Base-by-base conservation (phyloP, 92 coral and sea anemone species). In the Paramuricea clavata region DNA sequence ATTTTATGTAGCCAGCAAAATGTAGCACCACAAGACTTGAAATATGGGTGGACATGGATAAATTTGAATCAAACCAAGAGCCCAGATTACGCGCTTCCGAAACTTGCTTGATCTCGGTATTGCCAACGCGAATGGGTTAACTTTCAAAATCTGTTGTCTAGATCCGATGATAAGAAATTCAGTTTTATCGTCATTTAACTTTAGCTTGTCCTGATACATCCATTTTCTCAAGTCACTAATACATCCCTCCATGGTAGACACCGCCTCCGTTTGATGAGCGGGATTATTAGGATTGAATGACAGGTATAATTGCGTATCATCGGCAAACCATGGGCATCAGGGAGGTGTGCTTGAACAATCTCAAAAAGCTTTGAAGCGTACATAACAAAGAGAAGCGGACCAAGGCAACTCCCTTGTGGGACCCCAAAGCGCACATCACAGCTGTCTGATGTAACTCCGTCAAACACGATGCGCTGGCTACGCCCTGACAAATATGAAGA, bases 101-200 rank as follows among this genome's bases (percentile, higher is more conserved):
- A n/a, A n/a, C n/a, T n/a, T n/a, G n/a, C n/a, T 56, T 19, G 26
- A 56, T 65, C 39, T 69, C 79, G 1, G 90, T 34, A 72, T 30
- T 35, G 56, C 92, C 89, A 17, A 89, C 35, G 33, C 41, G 31
- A 74, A 81, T 42, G 86, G 80, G 6, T 47, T 78, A 27, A 86
- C 44, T 47, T 81, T 85, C 19, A 54, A 30, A 22, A 72, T 76
- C 35, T 85, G 88, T 32, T 91, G 92, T 69, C 81, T 68, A 33
- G 89, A 81, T 16, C 90, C 81, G 2, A 70, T 84, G 74, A 83
- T 78, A 28, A 87, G 23, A 62, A 91, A 84, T 12, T 91, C 39
- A 65, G 72, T 65, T 65, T 65, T 65, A 65, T 27, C 72, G 23
- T 65, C 42, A 28, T 65, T 65, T 1, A 65, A 9, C 41, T 65